Evolutionary conservation across 1,140 invertebrate genomes (phyloP).

Genomic region (Philopotamus ludificatus): DNA sequence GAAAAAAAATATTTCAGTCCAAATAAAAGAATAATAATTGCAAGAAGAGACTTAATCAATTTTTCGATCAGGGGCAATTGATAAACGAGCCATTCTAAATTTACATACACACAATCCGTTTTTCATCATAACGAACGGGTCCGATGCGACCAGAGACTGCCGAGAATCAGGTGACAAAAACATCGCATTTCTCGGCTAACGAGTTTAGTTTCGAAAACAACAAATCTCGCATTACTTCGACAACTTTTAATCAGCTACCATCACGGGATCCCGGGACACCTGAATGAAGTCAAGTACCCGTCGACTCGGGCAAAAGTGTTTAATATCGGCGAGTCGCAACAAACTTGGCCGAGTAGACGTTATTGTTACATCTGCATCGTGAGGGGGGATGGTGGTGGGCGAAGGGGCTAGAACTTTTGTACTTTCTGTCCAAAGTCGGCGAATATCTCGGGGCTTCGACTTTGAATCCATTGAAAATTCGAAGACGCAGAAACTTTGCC

Average conservation of each 20-base stretch:
- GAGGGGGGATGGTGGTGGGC: not conserved
- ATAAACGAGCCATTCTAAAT: not conserved
- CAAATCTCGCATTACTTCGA: not conserved
- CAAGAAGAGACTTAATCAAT: slow-evolving; percentile 28
- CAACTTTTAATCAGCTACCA: not conserved
- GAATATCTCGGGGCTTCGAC: not conserved
- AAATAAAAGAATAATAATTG: slow-evolving; percentile 14
- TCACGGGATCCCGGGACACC: not conserved
- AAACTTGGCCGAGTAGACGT: slow-evolving; percentile 21
- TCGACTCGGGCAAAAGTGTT: slow-evolving; percentile 8
- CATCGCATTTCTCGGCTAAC: not conserved
- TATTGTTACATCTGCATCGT: slow-evolving; percentile 24
- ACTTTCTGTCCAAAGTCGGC: not conserved
- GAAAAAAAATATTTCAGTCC: slow-evolving; percentile 12
- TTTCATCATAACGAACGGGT: slow-evolving; percentile 18
- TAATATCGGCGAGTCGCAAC: slow-evolving; percentile 10
- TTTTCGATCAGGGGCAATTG: slow-evolving; percentile 21
- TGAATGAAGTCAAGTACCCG: not conserved
- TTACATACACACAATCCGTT: not conserved
- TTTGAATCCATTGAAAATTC: slow-evolving; percentile 24
- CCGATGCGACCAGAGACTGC: slow-evolving; percentile 4
- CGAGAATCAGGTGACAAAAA: slow-evolving; percentile 9
- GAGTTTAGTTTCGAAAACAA: slow-evolving; percentile 11
- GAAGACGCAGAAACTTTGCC: slow-evolving; percentile 23
- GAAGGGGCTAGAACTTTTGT: not conserved